These are phyloP conservation scores for Xenus cinereus DNA, from an alignment of 2,113 vertebrate species.

Conservation along the genomic window DNA sequence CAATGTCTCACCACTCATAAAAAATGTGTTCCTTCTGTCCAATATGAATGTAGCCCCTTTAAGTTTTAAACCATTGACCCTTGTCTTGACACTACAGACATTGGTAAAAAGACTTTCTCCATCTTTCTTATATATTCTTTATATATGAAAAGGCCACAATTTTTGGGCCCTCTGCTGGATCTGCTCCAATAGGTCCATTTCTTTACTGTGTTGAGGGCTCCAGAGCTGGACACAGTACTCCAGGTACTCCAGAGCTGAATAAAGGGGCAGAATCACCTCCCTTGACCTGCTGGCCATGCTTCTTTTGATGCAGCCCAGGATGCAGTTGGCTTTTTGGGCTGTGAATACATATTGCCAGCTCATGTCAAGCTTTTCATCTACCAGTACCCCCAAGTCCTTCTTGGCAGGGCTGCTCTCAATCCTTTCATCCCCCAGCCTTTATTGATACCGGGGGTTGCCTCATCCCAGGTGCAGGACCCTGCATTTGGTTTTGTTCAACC, in stretches of 20 bases:
- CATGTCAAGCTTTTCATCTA: neutral
- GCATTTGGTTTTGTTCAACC: neutral
- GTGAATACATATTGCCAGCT: accelerated
- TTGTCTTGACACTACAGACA: neutral
- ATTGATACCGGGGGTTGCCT: accelerated
- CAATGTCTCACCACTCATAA: neutral
- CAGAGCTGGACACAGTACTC: neutral
- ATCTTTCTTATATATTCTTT: neutral
- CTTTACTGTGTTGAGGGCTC: neutral
- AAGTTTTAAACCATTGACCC: neutral
- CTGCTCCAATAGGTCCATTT: neutral
- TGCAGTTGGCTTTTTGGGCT: neutral
- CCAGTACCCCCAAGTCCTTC: neutral
- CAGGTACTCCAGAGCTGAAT: too few relatives aligned
- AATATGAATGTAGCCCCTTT: neutral
- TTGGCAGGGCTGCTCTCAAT: neutral
- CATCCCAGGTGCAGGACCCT: neutral
- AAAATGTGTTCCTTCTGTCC: neutral
- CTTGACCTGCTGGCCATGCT: neutral
- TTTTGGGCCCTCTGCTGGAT: neutral
- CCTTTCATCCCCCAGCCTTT: neutral
- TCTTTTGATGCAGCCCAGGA: neutral
- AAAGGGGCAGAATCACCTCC: too few relatives aligned
- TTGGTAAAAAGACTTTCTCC: neutral
- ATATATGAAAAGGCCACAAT: neutral